Base-by-base conservation (phyloP, 2,888 invertebrate genomes). In the Microctonus hyperodae region DNA sequence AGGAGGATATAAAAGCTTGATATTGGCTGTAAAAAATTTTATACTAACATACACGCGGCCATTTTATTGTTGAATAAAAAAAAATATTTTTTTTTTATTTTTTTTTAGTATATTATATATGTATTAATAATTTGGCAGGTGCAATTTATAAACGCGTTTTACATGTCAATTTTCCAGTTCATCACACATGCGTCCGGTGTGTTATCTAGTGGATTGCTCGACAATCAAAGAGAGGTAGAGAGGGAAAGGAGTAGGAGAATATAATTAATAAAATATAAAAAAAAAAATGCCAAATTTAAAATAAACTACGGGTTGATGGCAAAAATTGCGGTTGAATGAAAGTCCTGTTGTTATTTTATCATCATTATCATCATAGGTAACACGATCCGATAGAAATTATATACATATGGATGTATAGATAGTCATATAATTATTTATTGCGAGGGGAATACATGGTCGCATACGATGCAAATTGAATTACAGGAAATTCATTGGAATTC, bases 131-230 rank as follows among this genome's bases (percentile, higher is more conserved):
- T 60, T 33, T 33, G 50, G 37, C 68, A 60, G 64, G 64, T 67
- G 67, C 25, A n/a, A 58, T n/a, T 37, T 22, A 50, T 61, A 53
- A 13, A 22, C 28, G 51, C 37, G 44, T 44, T 67, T 62, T 60
- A 64, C 67, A 64, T 59, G 58, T 68, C 70, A 71, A 70, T 71
- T 71, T 69, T 69, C 64, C 64, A 65, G 50, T 31, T 28, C 31
- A 62, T 66, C 58, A 61, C 33, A 58, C 62, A 53, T 50, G 44
- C 22, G 23, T 59, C 35, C 22, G 58, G 62, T 59, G 31, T 56
- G 44, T 59, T 23, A 56, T 55, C 50, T 58, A n/a, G n/a, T n/a
- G n/a, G 28, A 28, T 28, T 28, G 28, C 28, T 28, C 28, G n/a
- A n/a, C n/a, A n/a, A n/a, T n/a, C n/a, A 67, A 50, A 59, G 61